Evolutionary conservation across 2,888 invertebrate genomes (phyloP), one percentile per base, ranked within the genome.

Genomic region (Papilio protenor): DNA sequence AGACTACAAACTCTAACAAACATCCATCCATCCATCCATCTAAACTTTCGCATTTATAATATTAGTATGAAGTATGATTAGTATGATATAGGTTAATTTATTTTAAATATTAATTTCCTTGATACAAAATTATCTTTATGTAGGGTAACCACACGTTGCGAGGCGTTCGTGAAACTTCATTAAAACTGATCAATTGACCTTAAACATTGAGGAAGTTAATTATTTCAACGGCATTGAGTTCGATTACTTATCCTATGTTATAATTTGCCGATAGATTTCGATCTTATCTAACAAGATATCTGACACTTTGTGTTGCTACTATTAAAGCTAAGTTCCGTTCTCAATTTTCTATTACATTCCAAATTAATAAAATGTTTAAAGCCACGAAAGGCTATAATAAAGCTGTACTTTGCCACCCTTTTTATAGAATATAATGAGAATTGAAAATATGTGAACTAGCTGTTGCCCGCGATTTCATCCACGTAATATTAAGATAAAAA

Each of bases 281-380:
- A 73, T 77, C 70, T 66, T 59, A 27, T 77, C 69, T 74, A n/a
- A 57, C 18, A n/a, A 69, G 66, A 74, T 59, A 77, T 45, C 21
- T 73, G 47, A 70, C 76, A 71, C 73, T 61, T 55, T 23, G 59
- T 64, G 21, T n/a, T 64, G 27, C 57, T 57, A 57, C 21, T 5
- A 55, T 8, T 4, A n/a, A 18, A 14, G 18, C 18, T 18, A 33
- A 33, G 33, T 2, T 21, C 21, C 11, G 21, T 21, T 12, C 10
- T 8, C 57, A 12, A 16, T 16, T 5, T 21, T 57, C 21, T 2
- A 16, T 16, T 12, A 21, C 21, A 57, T 11, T 14, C 5, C 16
- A 11, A 47, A 49, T 49, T 16, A 49, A 16, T 33, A 33, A 33
- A 5, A 33, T 33, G 33, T 33, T 33, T 33, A 33, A 33, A 33